These are phyloP conservation scores for Drosophila willistoni DNA, from an alignment of 1,140 invertebrate species.

Conservation along the genomic window DNA sequence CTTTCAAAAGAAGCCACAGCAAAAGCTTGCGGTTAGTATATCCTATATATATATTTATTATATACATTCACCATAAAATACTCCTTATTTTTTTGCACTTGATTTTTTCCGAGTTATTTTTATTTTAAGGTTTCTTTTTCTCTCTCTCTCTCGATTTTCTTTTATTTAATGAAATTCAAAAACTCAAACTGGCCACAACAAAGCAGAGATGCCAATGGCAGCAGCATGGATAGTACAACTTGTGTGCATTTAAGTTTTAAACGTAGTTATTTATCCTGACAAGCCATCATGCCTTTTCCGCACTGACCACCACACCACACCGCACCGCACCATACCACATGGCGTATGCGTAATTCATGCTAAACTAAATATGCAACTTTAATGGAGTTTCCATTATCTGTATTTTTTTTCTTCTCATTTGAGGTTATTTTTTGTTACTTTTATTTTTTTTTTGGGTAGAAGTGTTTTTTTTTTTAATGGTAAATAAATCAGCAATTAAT, in stretches of 20 bases:
- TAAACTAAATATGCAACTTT: conserved; percentile 8
- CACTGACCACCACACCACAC: not conserved
- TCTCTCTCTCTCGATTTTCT: not conserved
- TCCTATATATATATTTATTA: not conserved
- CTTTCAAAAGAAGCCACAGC: conserved; percentile 66
- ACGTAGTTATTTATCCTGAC: conserved; percentile 22
- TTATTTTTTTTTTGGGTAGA: conserved; percentile 7
- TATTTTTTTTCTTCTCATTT: not conserved
- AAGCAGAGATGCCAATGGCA: conserved; percentile 22
- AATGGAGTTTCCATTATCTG: not conserved
- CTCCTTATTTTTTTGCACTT: conserved; percentile 39
- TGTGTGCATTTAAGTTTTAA: conserved; percentile 37
- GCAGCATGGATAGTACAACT: conserved; percentile 11
- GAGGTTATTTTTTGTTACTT: not conserved
- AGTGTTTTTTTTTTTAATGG: conserved; percentile 5
- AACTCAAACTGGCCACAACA: conserved; percentile 40
- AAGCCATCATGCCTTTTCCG: conserved; percentile 11
- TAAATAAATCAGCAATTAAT: conserved; percentile 71
- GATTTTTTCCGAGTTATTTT: conserved; percentile 3
- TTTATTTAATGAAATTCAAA: conserved; percentile 12
- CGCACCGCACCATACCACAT: not conserved
- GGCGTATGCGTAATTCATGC: conserved; percentile 37
- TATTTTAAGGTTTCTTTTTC: conserved; percentile 7
- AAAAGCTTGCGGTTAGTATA: conserved; percentile 64
- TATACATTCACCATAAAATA: conserved; percentile 49